phyloP scores from a whole-genome alignment of 2,113 vertebrate species.

The Leucoraja erinaceus region DNA sequence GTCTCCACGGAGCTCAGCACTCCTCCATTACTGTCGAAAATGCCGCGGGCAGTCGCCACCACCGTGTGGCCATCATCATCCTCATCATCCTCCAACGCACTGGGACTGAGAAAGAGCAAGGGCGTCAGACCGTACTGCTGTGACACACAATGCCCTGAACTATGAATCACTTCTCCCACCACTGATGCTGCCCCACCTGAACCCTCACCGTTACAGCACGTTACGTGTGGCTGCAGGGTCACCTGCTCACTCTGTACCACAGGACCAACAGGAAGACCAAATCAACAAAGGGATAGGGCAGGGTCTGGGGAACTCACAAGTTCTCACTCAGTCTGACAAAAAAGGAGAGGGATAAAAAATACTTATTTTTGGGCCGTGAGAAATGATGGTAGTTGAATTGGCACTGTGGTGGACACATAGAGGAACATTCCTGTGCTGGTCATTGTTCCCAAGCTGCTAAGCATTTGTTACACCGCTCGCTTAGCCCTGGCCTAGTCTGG shows the following conservation, averaged over 20 bases:
- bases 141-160: neutral
- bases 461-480: neutral
- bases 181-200: neutral
- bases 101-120: conserved; percentile 63
- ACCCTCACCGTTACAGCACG: neutral
- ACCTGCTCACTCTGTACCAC: too few relatives aligned
- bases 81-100: conserved; percentile 86
- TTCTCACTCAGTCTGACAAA: too few relatives aligned
- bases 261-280: too few relatives aligned
- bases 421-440: too few relatives aligned
- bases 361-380: too few relatives aligned
- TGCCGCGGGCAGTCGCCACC: conserved; percentile 87
- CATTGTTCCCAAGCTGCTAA: neutral
- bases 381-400: too few relatives aligned
- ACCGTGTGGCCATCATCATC: conserved; percentile 95
- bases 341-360: too few relatives aligned
- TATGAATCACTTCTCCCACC: neutral
- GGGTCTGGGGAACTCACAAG: too few relatives aligned
- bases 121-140: neutral
- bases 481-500: neutral
- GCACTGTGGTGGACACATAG: too few relatives aligned
- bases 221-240: neutral
- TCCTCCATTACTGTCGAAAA: conserved; percentile 93
- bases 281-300: too few relatives aligned
- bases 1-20: conserved; percentile 96